phyloP scores from a whole-genome alignment of 2,113 vertebrate species.

The Emydocephalus ijimae region DNA sequence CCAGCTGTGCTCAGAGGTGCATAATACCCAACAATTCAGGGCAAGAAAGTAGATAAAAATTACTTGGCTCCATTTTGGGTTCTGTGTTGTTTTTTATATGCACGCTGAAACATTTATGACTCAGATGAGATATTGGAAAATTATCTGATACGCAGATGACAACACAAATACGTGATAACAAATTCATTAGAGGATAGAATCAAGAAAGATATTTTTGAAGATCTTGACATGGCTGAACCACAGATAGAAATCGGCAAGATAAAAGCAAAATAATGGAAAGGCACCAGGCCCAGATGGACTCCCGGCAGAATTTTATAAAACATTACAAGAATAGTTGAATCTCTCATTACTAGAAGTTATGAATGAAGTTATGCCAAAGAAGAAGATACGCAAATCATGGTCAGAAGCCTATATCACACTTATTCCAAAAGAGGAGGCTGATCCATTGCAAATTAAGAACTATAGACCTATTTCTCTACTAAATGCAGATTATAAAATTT shows the following conservation, averaged over 20 bases:
- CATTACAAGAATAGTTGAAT: too few relatives aligned
- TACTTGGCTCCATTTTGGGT: background rate
- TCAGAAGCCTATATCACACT: too few relatives aligned
- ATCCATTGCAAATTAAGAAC: too few relatives aligned
- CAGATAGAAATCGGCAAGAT: background rate
- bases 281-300: too few relatives aligned
- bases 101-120: background rate
- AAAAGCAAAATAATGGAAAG: too few relatives aligned
- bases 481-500: too few relatives aligned
- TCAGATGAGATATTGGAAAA: background rate
- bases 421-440: too few relatives aligned
- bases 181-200: background rate
- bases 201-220: background rate
- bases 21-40: conserved; percentile 22
- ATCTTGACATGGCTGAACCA: background rate
- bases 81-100: background rate
- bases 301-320: too few relatives aligned
- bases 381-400: too few relatives aligned
- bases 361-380: too few relatives aligned
- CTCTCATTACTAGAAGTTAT: too few relatives aligned
- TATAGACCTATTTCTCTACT: too few relatives aligned
- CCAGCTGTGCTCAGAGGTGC: conserved; percentile 8
- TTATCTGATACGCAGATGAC: background rate
- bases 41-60: conserved; percentile 33
- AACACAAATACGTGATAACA: background rate